Evolutionary conservation across 2,113 vertebrate genomes (phyloP).

Genomic region (Dunckerocampus dactyliophorus): DNA sequence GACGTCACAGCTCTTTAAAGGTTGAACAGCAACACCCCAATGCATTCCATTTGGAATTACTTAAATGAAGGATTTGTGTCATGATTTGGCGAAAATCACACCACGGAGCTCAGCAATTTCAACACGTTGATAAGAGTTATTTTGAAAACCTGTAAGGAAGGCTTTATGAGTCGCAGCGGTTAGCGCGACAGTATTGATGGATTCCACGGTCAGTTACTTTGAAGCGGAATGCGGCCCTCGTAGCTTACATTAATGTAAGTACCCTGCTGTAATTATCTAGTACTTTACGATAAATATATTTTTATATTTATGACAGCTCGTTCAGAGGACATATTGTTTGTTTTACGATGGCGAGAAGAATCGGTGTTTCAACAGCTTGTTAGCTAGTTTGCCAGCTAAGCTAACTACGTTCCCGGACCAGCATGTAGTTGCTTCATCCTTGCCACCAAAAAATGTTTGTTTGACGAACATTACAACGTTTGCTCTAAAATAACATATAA

Average conservation of each 20-base stretch:
- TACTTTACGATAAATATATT: neutral
- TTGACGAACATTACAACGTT: neutral
- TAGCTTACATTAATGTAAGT: conserved; percentile 50
- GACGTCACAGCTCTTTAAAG: neutral
- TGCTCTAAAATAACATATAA: too few relatives aligned
- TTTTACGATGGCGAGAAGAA: neutral
- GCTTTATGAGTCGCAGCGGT: accelerated
- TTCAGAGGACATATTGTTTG: neutral
- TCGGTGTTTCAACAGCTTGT: conserved; percentile 15
- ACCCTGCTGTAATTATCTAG: neutral
- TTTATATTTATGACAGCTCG: neutral
- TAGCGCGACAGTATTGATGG: neutral
- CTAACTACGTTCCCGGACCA: conserved; percentile 18
- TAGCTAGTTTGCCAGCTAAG: conserved; percentile 33
- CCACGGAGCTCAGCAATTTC: too few relatives aligned
- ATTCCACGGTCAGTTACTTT: conserved; percentile 9
- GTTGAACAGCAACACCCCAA: too few relatives aligned
- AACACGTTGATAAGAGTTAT: neutral
- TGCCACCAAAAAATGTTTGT: neutral
- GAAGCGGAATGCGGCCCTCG: conserved; percentile 46
- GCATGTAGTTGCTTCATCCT: neutral
- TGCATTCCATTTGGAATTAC: neutral
- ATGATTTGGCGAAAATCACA: neutral
- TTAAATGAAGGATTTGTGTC: neutral
- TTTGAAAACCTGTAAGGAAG: conserved; percentile 29